Evolutionary conservation across 2,888 invertebrate species (phyloP).

Genomic region (Nomada ruficornis): DNA sequence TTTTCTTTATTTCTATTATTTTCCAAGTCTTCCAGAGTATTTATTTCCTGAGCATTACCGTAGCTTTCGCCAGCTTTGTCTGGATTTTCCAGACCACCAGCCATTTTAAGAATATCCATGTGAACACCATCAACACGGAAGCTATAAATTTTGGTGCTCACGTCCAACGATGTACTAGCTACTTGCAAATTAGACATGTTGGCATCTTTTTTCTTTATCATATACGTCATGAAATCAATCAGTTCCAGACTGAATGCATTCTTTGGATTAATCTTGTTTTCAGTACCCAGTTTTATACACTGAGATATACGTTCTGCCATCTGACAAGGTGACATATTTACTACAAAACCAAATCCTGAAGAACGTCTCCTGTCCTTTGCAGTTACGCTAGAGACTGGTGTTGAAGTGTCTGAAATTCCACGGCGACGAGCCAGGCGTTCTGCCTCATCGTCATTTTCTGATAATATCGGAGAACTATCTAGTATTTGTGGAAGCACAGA

Average conservation of each 20-base stretch:
- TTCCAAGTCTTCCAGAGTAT: conserved; percentile 55
- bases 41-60: conserved; percentile 38
- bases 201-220: conserved; percentile 89
- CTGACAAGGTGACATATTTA: conserved; percentile 71
- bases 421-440: conserved; percentile 73
- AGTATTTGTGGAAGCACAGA: conserved; percentile 1
- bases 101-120: conserved; percentile 91
- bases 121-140: conserved; percentile 94
- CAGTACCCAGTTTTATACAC: conserved; percentile 77
- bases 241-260: conserved; percentile 95
- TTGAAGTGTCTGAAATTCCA: conserved; percentile 26
- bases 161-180: conserved; percentile 94
- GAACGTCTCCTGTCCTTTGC: conserved; percentile 69
- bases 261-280: conserved; percentile 91
- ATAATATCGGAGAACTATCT: conserved; percentile 7
- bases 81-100: conserved; percentile 87
- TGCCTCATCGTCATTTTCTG: conserved; percentile 78
- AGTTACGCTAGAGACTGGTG: background rate
- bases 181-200: conserved; percentile 91
- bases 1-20: conserved; percentile 40
- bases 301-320: conserved; percentile 75
- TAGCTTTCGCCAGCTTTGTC: conserved; percentile 45
- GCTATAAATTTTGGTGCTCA: conserved; percentile 94
- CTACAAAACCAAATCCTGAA: conserved; percentile 66
- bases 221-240: conserved; percentile 93